These are phyloP conservation scores for Phytoseiulus persimilis DNA, from an alignment of 2,888 invertebrate genomes.

Conservation along the genomic window DNA sequence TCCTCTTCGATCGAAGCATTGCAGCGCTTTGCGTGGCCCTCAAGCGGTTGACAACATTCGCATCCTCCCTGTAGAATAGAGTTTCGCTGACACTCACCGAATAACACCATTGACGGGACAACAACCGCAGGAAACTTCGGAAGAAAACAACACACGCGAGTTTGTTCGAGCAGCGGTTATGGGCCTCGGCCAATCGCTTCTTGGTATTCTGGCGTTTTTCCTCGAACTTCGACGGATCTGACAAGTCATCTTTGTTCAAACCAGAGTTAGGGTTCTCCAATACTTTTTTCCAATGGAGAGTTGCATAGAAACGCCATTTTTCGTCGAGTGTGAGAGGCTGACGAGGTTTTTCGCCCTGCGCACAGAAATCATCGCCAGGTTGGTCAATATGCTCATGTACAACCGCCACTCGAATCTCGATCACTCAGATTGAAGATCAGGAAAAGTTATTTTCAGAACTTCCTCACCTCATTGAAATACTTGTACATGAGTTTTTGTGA, in stretches of 20 bases:
- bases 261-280: not conserved
- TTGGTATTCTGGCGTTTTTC: not conserved
- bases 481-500: not conserved
- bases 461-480: not conserved
- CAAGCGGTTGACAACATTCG: too few species aligned
- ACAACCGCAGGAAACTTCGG: too few species aligned
- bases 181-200: not conserved
- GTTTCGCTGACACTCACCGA: too few species aligned
- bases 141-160: not conserved
- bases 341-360: not conserved
- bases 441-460: too few species aligned
- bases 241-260: not conserved
- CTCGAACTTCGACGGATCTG: not conserved
- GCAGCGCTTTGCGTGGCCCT: too few species aligned
- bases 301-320: conserved; percentile 20
- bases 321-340: not conserved
- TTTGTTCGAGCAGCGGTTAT: not conserved
- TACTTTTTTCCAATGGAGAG: not conserved
- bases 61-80: too few species aligned
- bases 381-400: too few species aligned
- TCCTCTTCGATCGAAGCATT: not conserved
- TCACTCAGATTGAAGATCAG: too few species aligned
- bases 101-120: too few species aligned
- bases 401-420: too few species aligned
- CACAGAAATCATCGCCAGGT: not conserved